These are phyloP conservation scores for Lateolabrax maculatus DNA, from an alignment of 2,797 vertebrate genomes.

Conservation along the genomic window DNA sequence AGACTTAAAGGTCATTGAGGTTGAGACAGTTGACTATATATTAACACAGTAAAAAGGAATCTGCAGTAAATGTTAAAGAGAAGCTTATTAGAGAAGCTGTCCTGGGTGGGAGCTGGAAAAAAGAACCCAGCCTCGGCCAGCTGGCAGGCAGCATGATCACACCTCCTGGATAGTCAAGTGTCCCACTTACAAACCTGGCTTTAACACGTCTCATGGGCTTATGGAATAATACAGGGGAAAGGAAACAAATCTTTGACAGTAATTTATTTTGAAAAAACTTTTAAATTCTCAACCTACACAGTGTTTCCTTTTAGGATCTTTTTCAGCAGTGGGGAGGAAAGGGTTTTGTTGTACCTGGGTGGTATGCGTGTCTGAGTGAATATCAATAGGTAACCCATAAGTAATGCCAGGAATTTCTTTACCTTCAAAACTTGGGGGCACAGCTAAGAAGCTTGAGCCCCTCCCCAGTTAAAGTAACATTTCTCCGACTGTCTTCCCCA, in stretches of 20 bases:
- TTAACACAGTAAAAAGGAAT: background rate
- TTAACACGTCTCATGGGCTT: background rate
- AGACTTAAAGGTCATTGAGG: slow-evolving; percentile 1
- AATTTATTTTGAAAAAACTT: no score
- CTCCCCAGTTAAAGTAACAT: no score
- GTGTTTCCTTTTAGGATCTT: no score
- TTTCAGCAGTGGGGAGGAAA: no score
- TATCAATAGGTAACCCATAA: no score
- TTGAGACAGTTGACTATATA: background rate
- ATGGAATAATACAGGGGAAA: background rate
- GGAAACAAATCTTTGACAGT: background rate
- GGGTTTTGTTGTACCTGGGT: no score
- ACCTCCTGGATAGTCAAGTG: slow-evolving; percentile 9
- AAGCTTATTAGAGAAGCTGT: slow-evolving; percentile 29
- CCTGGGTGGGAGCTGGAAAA: slow-evolving; percentile 1
- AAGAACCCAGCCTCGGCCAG: slow-evolving; percentile 19
- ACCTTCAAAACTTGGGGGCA: no score
- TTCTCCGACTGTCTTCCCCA: no score
- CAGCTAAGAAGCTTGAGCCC: no score
- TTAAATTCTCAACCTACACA: no score
- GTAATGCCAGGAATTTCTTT: no score
- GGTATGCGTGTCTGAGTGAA: no score
- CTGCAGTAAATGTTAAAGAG: slow-evolving; percentile 1
- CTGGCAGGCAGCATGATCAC: slow-evolving; percentile 29
- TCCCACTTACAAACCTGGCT: slow-evolving; percentile 32